Base-by-base conservation (phyloP, 2,113 vertebrate genomes). In the Erythrocebus patas region DNA sequence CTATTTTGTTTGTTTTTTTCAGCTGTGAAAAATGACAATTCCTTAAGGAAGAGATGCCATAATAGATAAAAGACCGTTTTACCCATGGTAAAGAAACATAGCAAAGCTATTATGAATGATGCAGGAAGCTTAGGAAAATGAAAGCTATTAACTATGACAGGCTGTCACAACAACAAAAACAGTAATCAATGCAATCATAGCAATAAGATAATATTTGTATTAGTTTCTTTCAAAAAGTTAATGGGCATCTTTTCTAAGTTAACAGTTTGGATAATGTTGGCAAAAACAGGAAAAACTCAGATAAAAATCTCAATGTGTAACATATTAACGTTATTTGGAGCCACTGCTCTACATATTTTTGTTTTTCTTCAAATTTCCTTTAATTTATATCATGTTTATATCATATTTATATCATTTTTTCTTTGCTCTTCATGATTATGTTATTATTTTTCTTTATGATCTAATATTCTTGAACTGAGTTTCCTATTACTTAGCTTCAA, bases 111-210 rank as follows among this genome's bases (percentile, higher is more conserved):
- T 61, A 50, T 27, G 48, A 95, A 79, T 82, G 68, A 89, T 70
- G 48, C 16, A 86, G 32, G 55, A 91, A 97, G 32, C 95, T 90
- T 83, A 85, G 52, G 43, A 66, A 85, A 96, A 64, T 70, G 43
- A 96, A 98, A 96, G 3, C 88, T 97, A 68, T 96, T 96, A 96
- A 97, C 90, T 64, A 84, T 81, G 95, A 96, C 91, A 96, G 32
- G 52, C 48, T 95, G 23, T 94, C 96, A 95, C 52, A 91, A 59
- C 73, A 75, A 57, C n/a, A 75, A 52, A 89, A 94, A 76, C n/a
- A 92, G 76, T 82, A 82, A 96, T 95, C 78, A 90, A 1, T 43
- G 22, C 89, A 95, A 96, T 96, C 50, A 27, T 25, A 75, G 45
- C 48, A 96, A 82, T 91, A 79, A 97, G 96, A 66, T 96, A 97